Conservation (phyloP, 2,797 vertebrate genomes). For the Enteromius anoplus region DNA sequence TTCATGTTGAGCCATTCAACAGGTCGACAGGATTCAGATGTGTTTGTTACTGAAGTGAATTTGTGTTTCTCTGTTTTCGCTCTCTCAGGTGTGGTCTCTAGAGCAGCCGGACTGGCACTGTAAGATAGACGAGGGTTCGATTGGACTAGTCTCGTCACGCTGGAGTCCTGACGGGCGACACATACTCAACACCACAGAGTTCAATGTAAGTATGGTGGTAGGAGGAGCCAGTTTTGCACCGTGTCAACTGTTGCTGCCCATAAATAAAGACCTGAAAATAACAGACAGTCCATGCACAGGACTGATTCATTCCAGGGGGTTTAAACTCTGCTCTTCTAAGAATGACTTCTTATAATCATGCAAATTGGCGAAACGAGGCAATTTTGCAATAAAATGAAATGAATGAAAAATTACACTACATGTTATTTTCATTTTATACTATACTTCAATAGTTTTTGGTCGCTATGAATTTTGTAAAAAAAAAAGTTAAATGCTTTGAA, state of each 20-base stretch:
- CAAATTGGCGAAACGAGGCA: background rate
- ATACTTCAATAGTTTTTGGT: background rate
- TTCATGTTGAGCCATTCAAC: constrained; percentile 72
- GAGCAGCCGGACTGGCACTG: constrained; percentile 98
- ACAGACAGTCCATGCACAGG: constrained; percentile 37
- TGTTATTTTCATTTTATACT: background rate
- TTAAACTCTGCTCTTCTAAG: constrained; percentile 1
- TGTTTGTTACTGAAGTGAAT: constrained; percentile 29
- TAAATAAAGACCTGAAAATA: constrained; percentile 70
- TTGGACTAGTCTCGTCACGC: constrained; percentile 91
- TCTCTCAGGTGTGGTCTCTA: constrained; percentile 93
- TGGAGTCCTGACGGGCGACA: constrained; percentile 99
- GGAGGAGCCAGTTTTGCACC: constrained; percentile 47
- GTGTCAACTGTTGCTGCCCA: constrained; percentile 82
- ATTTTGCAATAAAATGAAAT: too few relatives aligned
- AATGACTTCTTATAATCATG: background rate
- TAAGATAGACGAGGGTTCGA: constrained; percentile 96
- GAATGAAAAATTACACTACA: background rate
- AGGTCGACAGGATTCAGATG: background rate
- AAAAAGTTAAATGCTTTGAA: too few relatives aligned
- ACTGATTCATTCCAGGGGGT: background rate
- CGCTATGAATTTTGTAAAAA: background rate
- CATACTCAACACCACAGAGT: constrained; percentile 98
- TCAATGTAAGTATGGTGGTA: constrained; percentile 89
- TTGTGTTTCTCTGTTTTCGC: constrained; percentile 15